Conservation (phyloP, 37 sponge, comb jelly and placozoan species). For the Tethya wilhelma region DNA sequence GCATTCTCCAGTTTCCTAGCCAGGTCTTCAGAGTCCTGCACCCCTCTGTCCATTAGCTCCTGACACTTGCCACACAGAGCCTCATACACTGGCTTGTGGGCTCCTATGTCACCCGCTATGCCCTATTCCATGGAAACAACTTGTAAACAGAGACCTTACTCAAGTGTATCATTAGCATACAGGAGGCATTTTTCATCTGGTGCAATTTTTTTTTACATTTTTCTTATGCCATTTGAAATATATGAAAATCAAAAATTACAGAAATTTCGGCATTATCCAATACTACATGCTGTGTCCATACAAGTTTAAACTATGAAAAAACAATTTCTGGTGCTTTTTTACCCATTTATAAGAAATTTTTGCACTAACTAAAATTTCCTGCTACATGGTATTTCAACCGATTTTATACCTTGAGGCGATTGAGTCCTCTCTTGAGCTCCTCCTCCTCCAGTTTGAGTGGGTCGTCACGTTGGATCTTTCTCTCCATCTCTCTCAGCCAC, state of each 20-base stretch:
- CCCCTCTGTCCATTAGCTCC: slow-evolving; percentile 37
- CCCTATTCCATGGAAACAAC: slow-evolving; percentile 3
- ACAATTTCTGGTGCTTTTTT: too few relatives aligned
- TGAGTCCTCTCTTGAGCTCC: slow-evolving; percentile 47
- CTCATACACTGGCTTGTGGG: slow-evolving; percentile 32
- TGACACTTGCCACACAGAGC: slow-evolving; percentile 30
- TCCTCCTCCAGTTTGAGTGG: slow-evolving; percentile 48
- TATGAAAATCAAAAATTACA: too few relatives aligned
- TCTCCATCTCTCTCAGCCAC: slow-evolving; percentile 62
- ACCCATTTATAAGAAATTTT: too few relatives aligned
- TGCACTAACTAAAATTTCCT: too few relatives aligned
- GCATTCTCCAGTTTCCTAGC: slow-evolving; percentile 46
- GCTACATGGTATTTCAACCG: too few relatives aligned
- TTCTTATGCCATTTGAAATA: too few relatives aligned
- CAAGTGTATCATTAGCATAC: too few relatives aligned
- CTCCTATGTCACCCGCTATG: slow-evolving; percentile 39
- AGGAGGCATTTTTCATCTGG: too few relatives aligned
- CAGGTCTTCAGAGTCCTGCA: slow-evolving; percentile 32
- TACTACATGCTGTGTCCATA: too few relatives aligned
- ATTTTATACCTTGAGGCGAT: slow-evolving; percentile 44
- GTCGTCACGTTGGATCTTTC: slow-evolving; percentile 66
- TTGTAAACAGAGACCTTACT: neutral
- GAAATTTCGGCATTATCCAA: too few relatives aligned
- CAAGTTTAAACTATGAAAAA: too few relatives aligned
- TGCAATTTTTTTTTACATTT: too few relatives aligned